phyloP scores from a whole-genome alignment of 2,888 invertebrate genomes.

The Dione vanillae region DNA sequence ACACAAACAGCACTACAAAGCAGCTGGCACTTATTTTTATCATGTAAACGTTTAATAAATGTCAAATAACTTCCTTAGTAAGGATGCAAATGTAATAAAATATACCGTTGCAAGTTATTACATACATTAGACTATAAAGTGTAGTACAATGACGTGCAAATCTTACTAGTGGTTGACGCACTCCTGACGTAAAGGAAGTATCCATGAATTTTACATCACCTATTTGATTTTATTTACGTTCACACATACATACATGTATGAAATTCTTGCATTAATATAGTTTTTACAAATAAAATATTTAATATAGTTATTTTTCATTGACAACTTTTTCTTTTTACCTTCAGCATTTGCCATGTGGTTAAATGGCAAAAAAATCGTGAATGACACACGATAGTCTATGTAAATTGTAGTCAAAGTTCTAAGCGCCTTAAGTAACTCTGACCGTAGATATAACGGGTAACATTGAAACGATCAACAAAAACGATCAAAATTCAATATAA shows the following conservation, averaged over 20 bases:
- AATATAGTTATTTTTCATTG: neutral
- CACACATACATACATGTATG: neutral
- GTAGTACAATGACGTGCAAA: conserved; percentile 37
- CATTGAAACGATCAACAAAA: no score
- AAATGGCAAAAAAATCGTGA: no score
- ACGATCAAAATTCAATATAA: no score
- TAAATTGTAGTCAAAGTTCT: no score
- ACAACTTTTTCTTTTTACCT: no score
- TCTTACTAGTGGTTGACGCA: conserved; percentile 28
- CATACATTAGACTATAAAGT: conserved; percentile 14
- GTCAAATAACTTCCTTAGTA: neutral
- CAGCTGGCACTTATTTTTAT: no score
- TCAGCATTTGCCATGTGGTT: no score
- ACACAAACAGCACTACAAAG: no score
- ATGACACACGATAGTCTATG: no score
- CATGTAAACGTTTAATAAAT: neutral
- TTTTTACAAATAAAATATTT: neutral
- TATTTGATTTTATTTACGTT: conserved; percentile 2
- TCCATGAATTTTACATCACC: conserved; percentile 46
- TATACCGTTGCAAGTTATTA: conserved; percentile 3
- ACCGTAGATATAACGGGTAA: no score
- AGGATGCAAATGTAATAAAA: conserved; percentile 1
- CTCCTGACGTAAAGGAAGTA: conserved; percentile 45
- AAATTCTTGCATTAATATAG: conserved; percentile 15
- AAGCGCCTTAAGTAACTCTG: no score